Conservation (phyloP, 2,113 vertebrate species). For the Hyperoodon ampullatus region DNA sequence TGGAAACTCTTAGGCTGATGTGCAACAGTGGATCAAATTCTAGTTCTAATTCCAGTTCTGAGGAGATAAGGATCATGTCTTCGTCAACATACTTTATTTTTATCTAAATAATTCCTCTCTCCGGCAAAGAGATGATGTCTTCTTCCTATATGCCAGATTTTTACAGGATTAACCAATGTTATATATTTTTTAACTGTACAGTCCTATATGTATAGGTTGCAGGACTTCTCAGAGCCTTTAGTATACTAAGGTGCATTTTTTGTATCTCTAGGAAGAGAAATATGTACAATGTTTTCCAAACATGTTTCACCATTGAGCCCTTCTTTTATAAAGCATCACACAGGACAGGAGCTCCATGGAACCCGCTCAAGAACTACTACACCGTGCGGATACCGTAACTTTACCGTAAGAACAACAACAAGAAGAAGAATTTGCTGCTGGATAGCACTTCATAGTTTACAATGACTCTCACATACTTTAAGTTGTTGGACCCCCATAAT, state of each 20-base stretch:
- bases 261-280: background rate
- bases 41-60: background rate
- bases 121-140: background rate
- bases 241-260: background rate
- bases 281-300: background rate
- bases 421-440: background rate
- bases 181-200: background rate
- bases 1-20: background rate
- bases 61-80: background rate
- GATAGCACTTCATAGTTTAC: background rate
- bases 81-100: background rate
- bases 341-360: background rate
- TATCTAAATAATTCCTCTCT: background rate
- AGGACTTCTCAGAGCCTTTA: background rate
- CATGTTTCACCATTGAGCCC: background rate
- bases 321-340: background rate
- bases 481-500: background rate
- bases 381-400: background rate
- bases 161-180: background rate
- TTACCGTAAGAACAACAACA: background rate
- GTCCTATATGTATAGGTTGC: background rate
- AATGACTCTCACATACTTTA: background rate
- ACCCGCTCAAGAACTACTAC: background rate
- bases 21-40: background rate
- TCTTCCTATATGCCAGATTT: background rate